phyloP scores from a whole-genome alignment of 2,888 invertebrate species.

The Eupithecia subfuscata region DNA sequence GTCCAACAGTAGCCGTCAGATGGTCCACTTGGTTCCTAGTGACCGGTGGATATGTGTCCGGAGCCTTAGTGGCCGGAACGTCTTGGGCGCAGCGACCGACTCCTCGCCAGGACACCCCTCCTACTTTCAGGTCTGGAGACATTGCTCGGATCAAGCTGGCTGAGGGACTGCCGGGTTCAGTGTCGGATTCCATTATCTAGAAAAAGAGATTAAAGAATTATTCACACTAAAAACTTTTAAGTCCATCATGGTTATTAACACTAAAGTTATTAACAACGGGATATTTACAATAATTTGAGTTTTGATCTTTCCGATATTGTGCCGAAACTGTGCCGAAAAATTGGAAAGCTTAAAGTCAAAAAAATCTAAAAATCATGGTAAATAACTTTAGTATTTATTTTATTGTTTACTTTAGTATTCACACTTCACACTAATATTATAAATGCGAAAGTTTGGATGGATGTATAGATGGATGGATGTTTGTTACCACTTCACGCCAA shows the following conservation, averaged over 20 bases:
- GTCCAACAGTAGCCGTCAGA: conserved; percentile 92
- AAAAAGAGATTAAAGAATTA: not conserved
- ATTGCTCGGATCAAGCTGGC: conserved; percentile 84
- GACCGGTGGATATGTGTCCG: conserved; percentile 89
- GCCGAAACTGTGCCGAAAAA: too few relatives aligned
- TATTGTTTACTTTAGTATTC: too few relatives aligned
- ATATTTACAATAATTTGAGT: too few relatives aligned
- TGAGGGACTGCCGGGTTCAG: conserved; percentile 85
- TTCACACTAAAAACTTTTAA: too few relatives aligned
- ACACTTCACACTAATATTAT: not conserved
- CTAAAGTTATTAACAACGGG: too few relatives aligned
- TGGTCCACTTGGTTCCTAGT: conserved; percentile 93
- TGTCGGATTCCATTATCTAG: conserved; percentile 75
- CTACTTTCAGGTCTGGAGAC: conserved; percentile 86
- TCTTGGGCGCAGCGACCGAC: conserved; percentile 78
- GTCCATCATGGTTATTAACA: too few relatives aligned
- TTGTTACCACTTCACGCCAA: too few relatives aligned
- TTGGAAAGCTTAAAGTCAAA: too few relatives aligned
- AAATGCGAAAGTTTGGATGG: not conserved
- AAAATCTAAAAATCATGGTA: too few relatives aligned
- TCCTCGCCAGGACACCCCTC: conserved; percentile 86
- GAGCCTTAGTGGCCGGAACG: conserved; percentile 79
- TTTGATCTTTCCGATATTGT: too few relatives aligned
- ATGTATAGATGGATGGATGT: too few relatives aligned
- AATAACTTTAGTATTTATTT: too few relatives aligned